phyloP scores from a whole-genome alignment of 2,888 invertebrate species.

The Ferdinandea cuprea region DNA sequence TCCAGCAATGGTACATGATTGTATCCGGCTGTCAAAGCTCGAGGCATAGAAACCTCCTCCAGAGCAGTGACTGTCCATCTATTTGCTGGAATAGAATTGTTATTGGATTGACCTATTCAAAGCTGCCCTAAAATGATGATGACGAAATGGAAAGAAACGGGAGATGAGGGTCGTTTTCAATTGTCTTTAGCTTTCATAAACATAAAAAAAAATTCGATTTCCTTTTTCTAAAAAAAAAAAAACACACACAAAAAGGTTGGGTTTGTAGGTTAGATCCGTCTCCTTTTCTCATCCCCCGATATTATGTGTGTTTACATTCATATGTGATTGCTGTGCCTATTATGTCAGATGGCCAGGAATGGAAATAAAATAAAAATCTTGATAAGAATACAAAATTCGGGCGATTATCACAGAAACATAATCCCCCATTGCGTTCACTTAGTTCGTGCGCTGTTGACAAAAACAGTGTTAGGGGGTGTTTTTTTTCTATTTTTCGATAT shows the following conservation, averaged over 20 bases:
- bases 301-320: background rate
- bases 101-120: background rate
- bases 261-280: background rate
- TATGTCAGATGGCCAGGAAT: too few species aligned
- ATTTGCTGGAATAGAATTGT: background rate
- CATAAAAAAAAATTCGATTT: background rate
- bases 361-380: background rate
- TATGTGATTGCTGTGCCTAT: background rate
- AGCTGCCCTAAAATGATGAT: background rate
- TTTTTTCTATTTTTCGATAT: background rate
- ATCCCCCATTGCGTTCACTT: background rate
- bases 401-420: background rate
- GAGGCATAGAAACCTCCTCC: background rate
- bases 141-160: constrained; percentile 1
- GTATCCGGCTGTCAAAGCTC: background rate
- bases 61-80: background rate
- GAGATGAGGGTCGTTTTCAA: constrained; percentile 12
- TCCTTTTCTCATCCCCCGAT: background rate
- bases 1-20: background rate
- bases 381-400: background rate
- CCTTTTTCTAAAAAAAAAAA: background rate
- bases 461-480: background rate
- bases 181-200: constrained; percentile 16
- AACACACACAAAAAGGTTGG: too few species aligned
- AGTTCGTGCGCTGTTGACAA: background rate